phyloP scores from a whole-genome alignment of 2,797 vertebrate genomes.

The Anomalospiza imberbis region DNA sequence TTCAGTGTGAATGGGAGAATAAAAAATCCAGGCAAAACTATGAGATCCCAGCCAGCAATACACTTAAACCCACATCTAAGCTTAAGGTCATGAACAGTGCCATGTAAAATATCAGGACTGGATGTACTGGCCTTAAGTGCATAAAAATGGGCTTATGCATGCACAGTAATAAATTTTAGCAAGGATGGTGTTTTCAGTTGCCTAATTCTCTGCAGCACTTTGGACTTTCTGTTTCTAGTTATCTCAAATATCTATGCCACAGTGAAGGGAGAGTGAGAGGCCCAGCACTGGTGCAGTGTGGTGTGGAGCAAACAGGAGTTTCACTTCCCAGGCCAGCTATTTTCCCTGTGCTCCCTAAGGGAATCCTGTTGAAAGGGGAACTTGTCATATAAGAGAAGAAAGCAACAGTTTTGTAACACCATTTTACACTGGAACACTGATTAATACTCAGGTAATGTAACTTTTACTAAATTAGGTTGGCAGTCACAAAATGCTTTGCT shows the following conservation, averaged over 20 bases:
- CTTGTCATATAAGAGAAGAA: neutral
- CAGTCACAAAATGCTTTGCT: neutral
- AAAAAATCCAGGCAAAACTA: slow-evolving; percentile 22
- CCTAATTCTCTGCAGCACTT: slow-evolving; percentile 3
- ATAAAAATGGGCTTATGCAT: neutral
- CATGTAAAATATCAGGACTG: neutral
- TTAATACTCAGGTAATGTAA: neutral
- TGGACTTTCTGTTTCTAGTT: neutral
- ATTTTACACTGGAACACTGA: neutral
- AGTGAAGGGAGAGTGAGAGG: neutral
- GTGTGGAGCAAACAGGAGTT: neutral
- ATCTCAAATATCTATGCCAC: neutral
- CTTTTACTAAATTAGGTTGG: neutral
- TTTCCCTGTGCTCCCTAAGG: neutral
- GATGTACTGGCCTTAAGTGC: neutral
- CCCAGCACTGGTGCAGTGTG: neutral
- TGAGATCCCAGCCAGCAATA: neutral
- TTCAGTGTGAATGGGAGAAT: neutral
- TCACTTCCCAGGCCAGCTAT: neutral
- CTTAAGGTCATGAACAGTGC: neutral
- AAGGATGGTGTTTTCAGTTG: neutral
- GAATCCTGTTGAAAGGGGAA: neutral
- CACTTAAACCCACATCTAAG: slow-evolving; percentile 1
- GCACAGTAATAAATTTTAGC: neutral
- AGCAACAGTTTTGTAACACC: neutral